Percentiles rank a stretch among this genome's conserved stretches.
Evolutionary conservation across 2,113 vertebrate genomes (phyloP).

Genomic region (Pimephales promelas): DNA sequence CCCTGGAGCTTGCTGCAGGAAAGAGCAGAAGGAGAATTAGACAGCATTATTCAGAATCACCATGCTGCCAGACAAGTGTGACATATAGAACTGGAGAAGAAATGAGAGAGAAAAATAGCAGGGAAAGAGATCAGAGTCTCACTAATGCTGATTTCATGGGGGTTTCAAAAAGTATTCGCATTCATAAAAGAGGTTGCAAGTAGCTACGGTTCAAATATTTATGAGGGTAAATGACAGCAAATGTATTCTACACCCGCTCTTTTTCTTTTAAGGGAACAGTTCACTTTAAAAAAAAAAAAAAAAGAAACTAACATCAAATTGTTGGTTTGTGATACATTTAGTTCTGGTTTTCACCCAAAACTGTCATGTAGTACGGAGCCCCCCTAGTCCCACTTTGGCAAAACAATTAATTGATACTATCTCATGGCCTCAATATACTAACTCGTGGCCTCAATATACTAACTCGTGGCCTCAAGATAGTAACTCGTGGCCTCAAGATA

Average conservation of each 20-base stretch:
- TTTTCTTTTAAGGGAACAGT: background rate
- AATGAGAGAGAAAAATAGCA: background rate
- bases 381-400: no score
- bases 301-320: background rate
- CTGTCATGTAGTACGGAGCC: no score
- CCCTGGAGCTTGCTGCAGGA: constrained; percentile 39
- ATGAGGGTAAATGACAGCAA: constrained; percentile 18
- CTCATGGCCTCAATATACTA: no score
- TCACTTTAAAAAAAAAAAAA: background rate
- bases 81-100: constrained; percentile 16
- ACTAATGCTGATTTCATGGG: constrained; percentile 43
- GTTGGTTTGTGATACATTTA: background rate
- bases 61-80: constrained; percentile 26
- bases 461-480: no score
- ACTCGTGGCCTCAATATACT: no score
- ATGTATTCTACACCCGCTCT: background rate
- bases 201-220: constrained; percentile 30
- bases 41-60: constrained; percentile 40
- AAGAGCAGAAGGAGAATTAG: constrained; percentile 37
- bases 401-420: no score
- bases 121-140: constrained; percentile 12
- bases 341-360: background rate
- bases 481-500: no score
- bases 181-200: constrained; percentile 1
- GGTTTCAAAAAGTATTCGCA: constrained; percentile 35